Conservation (phyloP, 2,797 vertebrate genomes). For the Sternotherus odoratus region DNA sequence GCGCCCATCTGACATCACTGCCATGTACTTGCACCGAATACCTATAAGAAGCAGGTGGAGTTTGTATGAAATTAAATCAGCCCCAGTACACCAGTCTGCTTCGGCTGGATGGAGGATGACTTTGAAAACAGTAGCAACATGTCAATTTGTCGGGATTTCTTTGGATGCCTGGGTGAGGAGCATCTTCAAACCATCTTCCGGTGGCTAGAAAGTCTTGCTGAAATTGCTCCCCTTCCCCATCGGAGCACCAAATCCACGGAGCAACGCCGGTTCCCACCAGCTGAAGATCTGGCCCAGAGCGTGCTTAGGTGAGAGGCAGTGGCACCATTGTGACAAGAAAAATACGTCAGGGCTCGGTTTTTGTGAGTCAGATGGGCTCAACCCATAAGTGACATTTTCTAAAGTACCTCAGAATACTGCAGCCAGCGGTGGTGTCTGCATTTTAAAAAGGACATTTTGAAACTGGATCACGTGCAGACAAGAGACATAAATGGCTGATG, state of each 20-base stretch:
- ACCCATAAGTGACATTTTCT: background rate
- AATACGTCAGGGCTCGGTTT: background rate
- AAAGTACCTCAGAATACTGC: background rate
- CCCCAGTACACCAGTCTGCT: background rate
- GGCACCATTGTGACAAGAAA: background rate
- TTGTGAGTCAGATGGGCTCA: background rate
- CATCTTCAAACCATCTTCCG: background rate
- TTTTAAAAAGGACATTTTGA: background rate
- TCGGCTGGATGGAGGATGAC: background rate
- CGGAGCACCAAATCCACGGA: background rate
- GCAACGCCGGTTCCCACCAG: background rate
- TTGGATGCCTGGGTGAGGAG: background rate
- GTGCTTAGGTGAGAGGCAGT: background rate
- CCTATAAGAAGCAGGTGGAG: background rate
- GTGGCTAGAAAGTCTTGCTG: background rate
- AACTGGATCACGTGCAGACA: background rate
- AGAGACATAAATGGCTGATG: background rate
- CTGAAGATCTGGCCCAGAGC: background rate
- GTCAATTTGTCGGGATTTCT: background rate
- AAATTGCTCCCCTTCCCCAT: background rate
- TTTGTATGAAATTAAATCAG: too few species aligned
- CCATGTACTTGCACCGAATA: accelerated
- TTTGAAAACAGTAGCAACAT: background rate
- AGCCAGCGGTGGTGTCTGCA: background rate
- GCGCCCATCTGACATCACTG: background rate